phyloP scores from a whole-genome alignment of 2,888 invertebrate species.

The Himalopsyche anomala region DNA sequence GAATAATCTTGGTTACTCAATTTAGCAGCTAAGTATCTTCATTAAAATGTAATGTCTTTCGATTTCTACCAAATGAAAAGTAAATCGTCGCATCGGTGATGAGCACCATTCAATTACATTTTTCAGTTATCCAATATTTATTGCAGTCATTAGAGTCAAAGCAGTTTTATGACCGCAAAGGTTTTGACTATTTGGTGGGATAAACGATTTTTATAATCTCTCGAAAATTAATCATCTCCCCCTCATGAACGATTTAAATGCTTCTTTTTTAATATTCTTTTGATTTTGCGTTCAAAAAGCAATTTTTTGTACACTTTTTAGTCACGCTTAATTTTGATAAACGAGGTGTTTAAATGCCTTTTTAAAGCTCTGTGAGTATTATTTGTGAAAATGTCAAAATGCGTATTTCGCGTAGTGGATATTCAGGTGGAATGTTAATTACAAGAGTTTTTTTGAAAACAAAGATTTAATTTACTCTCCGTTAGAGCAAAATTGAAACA shows the following conservation, averaged over 20 bases:
- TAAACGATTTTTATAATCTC: conserved; percentile 51
- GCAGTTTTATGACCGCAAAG: neutral
- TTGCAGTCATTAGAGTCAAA: neutral
- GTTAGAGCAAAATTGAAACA: neutral
- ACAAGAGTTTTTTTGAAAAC: conserved; percentile 14
- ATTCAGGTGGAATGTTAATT: conserved; percentile 46
- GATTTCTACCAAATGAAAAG: neutral
- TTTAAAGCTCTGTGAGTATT: neutral
- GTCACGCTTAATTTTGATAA: conserved; percentile 54
- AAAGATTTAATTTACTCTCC: conserved; percentile 3
- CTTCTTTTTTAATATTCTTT: conserved; percentile 43
- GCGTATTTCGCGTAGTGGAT: conserved; percentile 11
- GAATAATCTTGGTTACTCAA: too few relatives aligned
- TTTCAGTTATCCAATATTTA: neutral
- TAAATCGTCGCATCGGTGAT: neutral
- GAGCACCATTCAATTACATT: neutral
- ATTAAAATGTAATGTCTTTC: conserved; percentile 24
- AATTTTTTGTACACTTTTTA: neutral
- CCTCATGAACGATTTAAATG: conserved; percentile 14
- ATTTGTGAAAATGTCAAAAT: conserved; percentile 31
- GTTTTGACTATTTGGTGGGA: neutral
- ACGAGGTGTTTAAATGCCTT: conserved; percentile 51
- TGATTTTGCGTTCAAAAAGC: conserved; percentile 9
- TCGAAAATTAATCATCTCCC: conserved; percentile 50
- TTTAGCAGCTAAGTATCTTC: neutral